Conservation (phyloP, 2,797 vertebrate species). For the Rousettus madagascariensis region DNA sequence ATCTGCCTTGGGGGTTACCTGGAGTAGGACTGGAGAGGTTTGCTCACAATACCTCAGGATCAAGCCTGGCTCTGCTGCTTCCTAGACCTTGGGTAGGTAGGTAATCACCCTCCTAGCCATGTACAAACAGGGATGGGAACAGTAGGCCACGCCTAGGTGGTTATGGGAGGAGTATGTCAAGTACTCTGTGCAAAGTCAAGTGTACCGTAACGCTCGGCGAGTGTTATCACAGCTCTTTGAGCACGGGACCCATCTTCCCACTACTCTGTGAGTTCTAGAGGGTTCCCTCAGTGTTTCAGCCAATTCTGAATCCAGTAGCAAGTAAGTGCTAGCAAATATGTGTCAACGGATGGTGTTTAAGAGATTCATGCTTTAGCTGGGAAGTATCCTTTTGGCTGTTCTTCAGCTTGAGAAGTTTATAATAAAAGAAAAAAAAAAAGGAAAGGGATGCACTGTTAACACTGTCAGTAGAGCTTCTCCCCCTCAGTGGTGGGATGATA, state of each 20-base stretch:
- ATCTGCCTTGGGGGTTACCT: background rate
- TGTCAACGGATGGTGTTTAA: background rate
- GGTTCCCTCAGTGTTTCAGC: background rate
- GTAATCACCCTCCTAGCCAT: background rate
- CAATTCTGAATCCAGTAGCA: background rate
- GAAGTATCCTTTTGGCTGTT: background rate
- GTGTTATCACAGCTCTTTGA: background rate
- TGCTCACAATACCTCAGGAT: background rate
- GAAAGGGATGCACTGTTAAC: background rate
- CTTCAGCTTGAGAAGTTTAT: background rate
- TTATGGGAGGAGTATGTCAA: background rate
- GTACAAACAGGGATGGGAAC: background rate
- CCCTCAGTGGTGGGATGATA: background rate
- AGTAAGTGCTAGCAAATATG: background rate
- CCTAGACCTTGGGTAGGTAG: background rate
- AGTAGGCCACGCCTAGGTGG: background rate
- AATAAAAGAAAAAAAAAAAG: background rate
- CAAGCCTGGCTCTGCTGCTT: background rate
- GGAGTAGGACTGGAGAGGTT: background rate
- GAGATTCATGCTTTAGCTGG: background rate
- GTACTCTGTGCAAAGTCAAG: background rate
- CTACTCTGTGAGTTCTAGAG: background rate
- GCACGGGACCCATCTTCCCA: background rate
- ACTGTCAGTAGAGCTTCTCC: background rate
- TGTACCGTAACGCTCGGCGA: accelerated